Base-by-base conservation (phyloP, 2,113 vertebrate species). In the Catagonus wagneri region DNA sequence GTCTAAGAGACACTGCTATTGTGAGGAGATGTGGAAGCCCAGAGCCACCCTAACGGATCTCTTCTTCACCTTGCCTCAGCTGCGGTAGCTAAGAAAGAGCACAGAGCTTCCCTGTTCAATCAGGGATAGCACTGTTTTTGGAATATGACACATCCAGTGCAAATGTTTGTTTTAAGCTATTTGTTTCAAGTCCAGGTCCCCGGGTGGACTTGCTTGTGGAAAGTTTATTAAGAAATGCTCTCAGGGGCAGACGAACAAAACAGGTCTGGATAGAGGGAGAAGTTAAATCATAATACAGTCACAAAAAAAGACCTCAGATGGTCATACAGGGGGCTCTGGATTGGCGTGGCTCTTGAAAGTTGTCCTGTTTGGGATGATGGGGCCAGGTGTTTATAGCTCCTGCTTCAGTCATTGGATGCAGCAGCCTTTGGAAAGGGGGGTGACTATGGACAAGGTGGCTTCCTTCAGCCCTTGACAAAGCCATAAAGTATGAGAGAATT, bases 381-480 rank as follows among this genome's bases (percentile, higher is more conserved):
- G 6, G 7, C 75, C 25, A 54, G 52, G 32, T 3, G 10, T 71
- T n/a, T 52, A 3, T n/a, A 29, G 12, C 16, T 7, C 14, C 34
- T 22, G 36, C 10, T 56, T 68, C 89, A 27, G 4, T 87, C 76
- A 60, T 15, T 34, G 32, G 4, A 52, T 69, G 12, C 23, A 83
- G 36, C 15, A 74, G 22, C 32, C 27, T 60, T 16, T 32, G 52
- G 63, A 52, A 74, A 52, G 27, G 7, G 7, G 11, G 14, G 6
- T 79, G 17, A 56, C 52, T 27, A 1, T 39, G 6, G 54, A 32
- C 19, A 83, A 87, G 29, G 56, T 72, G 63, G 34, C 44, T 92
- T 96, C 29, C 52, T 92, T 61, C 14, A 86, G 14, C 44, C 65
- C 84, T 75, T 27, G 72, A 60, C 58, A 84, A 87, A 95, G 56